These are phyloP conservation scores for Drosophila lutescens DNA, from an alignment of 2,888 invertebrate species.

Conservation along the genomic window DNA sequence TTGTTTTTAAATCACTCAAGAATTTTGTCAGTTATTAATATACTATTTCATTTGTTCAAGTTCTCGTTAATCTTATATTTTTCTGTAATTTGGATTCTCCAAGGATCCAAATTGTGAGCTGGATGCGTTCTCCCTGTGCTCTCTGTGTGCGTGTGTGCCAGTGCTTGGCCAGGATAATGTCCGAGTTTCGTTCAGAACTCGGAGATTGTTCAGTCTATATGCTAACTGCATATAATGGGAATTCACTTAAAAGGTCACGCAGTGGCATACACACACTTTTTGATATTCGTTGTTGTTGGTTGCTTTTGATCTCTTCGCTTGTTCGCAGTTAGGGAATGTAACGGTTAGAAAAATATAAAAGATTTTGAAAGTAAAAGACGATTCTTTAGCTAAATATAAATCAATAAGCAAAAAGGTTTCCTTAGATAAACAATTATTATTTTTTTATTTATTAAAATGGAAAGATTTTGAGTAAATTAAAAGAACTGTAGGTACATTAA, in stretches of 20 bases:
- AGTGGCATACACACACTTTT: slow-evolving; percentile 73
- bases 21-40: not conserved
- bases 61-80: not conserved
- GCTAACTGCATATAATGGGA: not conserved
- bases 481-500: no score
- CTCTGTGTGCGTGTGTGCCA: slow-evolving; percentile 65
- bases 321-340: slow-evolving; percentile 8
- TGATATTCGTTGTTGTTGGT: slow-evolving; percentile 85
- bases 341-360: slow-evolving; percentile 7
- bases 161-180: slow-evolving; percentile 56
- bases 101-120: slow-evolving; percentile 13
- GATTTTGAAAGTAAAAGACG: no score
- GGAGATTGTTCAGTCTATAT: slow-evolving; percentile 16
- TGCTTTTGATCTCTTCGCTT: slow-evolving; percentile 84
- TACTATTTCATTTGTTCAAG: not conserved
- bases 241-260: slow-evolving; percentile 41
- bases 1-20: not conserved
- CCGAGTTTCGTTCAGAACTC: slow-evolving; percentile 3
- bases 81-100: slow-evolving; percentile 16
- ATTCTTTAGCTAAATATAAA: not conserved
- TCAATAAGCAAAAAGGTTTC: not conserved
- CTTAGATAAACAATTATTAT: no score
- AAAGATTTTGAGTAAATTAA: no score
- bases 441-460: no score
- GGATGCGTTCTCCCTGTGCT: slow-evolving; percentile 51